Conservation (phyloP, 2,113 vertebrate genomes). For the Takifugu bimaculatus region DNA sequence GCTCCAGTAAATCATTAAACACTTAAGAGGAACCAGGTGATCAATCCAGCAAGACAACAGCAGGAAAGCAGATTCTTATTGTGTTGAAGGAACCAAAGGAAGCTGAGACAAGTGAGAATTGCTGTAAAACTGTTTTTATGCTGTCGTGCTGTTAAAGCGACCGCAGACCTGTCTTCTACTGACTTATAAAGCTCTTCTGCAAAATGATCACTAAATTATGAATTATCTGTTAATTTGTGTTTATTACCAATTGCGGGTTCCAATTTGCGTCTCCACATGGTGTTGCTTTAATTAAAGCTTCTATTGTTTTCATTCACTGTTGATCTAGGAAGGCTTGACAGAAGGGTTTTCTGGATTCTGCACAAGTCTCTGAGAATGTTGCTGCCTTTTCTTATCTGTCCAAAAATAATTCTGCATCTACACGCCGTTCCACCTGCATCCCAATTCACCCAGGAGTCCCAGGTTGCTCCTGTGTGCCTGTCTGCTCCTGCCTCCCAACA, state of each 20-base stretch:
- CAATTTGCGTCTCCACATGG: not conserved
- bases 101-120: no score
- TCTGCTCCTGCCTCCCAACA: conserved; percentile 38
- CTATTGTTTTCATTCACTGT: not conserved
- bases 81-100: no score
- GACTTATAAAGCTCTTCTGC: conserved; percentile 12
- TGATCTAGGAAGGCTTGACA: not conserved
- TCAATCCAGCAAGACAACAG: conserved; percentile 8
- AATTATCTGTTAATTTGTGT: not conserved
- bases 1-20: conserved; percentile 10
- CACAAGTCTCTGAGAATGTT: conserved; percentile 11
- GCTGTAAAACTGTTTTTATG: no score
- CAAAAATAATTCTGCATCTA: conserved; percentile 31
- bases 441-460: conserved; percentile 9
- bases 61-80: not conserved
- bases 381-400: conserved; percentile 31
- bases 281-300: not conserved
- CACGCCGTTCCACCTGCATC: conserved; percentile 11
- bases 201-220: conserved; percentile 1
- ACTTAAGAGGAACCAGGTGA: not conserved
- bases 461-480: conserved; percentile 1
- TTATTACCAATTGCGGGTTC: not conserved
- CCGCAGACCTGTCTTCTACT: no score
- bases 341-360: no score
- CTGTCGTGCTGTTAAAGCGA: no score